phyloP scores from a whole-genome alignment of 2,888 invertebrate species.

The Craniophora ligustri region DNA sequence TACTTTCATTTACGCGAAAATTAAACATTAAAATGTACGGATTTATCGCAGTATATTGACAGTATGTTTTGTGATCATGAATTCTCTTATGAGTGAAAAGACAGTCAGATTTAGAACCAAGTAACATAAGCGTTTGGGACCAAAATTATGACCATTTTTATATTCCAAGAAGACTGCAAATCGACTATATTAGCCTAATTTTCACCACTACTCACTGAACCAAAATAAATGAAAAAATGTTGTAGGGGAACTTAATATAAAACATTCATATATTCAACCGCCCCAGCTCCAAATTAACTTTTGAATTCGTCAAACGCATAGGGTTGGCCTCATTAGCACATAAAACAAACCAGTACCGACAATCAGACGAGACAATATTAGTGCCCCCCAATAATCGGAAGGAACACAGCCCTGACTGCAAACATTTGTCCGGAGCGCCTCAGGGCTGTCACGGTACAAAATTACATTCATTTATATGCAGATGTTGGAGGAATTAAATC shows the following conservation, averaged over 20 bases:
- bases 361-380: constrained; percentile 52
- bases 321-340: constrained; percentile 67
- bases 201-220: constrained; percentile 54
- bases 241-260: constrained; percentile 57
- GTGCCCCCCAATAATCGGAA: constrained; percentile 49
- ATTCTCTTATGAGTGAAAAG: no score
- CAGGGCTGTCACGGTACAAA: constrained; percentile 82
- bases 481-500: constrained; percentile 76
- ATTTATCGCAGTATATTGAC: no score
- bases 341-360: constrained; percentile 61
- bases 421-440: constrained; percentile 80
- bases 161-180: constrained; percentile 8
- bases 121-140: neutral
- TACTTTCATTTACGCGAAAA: no score
- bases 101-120: no score
- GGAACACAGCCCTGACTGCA: constrained; percentile 65
- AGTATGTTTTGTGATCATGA: no score
- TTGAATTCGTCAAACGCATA: constrained; percentile 65
- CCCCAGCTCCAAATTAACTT: constrained; percentile 64
- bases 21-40: no score
- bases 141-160: no score
- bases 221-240: constrained; percentile 45
- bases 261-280: constrained; percentile 67
- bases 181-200: constrained; percentile 34
- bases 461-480: constrained; percentile 87